Percentiles rank a stretch among this genome's conserved stretches.
Evolutionary conservation across 2,797 vertebrate species (phyloP).

Genomic region (Saxicola maurus): DNA sequence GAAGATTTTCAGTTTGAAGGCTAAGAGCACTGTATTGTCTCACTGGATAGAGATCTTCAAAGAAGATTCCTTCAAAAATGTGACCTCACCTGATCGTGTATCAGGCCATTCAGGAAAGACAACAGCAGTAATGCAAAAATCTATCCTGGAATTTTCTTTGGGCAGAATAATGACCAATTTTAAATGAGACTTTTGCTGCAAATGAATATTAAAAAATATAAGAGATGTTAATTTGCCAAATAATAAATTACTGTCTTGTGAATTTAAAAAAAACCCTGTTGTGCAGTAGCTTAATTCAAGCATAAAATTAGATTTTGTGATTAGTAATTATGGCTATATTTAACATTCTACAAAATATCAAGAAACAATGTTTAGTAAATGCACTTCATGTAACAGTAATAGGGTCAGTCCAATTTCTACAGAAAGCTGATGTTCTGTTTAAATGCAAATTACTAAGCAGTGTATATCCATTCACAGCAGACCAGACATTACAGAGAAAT

Average conservation of each 20-base stretch:
- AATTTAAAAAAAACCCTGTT: background rate
- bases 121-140: background rate
- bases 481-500: background rate
- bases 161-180: background rate
- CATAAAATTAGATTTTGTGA: conserved; percentile 43
- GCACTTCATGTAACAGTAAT: background rate
- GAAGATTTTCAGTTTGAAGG: background rate
- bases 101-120: background rate
- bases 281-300: background rate
- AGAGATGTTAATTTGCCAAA: background rate
- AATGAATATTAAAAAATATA: background rate
- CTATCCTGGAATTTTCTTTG: background rate
- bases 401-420: background rate
- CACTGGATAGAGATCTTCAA: background rate
- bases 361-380: background rate
- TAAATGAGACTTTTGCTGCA: background rate
- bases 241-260: background rate
- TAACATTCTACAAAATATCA: background rate
- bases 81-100: background rate
- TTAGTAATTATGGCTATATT: background rate
- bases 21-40: background rate
- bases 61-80: background rate
- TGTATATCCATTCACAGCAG: background rate
- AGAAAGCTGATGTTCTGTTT: background rate
- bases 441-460: background rate